Percentiles rank a stretch among this genome's conserved stretches.
Conservation (phyloP, 2,113 vertebrate genomes). For the Oceanites oceanicus region DNA sequence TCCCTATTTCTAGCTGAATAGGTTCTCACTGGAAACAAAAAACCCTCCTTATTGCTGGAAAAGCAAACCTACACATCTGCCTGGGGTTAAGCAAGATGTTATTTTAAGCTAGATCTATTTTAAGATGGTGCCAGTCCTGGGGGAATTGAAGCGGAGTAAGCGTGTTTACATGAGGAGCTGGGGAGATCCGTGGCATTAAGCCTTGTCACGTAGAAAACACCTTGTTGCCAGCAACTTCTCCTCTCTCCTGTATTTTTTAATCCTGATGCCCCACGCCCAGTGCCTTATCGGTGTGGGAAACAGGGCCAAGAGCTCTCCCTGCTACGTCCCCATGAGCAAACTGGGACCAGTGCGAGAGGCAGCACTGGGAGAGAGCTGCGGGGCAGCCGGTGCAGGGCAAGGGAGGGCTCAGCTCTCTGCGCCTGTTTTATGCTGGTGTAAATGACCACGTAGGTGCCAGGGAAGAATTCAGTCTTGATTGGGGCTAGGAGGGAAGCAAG, state of each 20-base stretch:
- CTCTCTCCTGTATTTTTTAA: neutral
- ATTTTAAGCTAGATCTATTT: slow-evolving; percentile 28
- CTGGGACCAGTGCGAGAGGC: neutral
- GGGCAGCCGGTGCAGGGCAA: accelerated
- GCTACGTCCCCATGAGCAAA: accelerated
- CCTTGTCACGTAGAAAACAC: neutral
- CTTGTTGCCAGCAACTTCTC: neutral
- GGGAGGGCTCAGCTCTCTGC: neutral
- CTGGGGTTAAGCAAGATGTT: neutral
- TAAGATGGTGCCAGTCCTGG: neutral
- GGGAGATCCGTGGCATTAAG: neutral
- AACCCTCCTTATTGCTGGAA: neutral
- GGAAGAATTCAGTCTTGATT: neutral
- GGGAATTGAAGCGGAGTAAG: neutral
- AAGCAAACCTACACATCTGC: neutral
- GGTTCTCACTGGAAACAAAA: neutral
- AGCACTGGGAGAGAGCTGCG: neutral
- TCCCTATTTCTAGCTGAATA: neutral
- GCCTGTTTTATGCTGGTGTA: neutral
- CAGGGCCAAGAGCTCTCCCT: neutral
- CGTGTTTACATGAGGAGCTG: neutral
- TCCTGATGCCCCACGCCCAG: accelerated
- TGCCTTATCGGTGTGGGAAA: too few species aligned
- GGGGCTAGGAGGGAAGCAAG: neutral
- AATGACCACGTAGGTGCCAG: accelerated